Base-by-base conservation (phyloP, 2,797 vertebrate genomes). In the Chloroceryle amazona region DNA sequence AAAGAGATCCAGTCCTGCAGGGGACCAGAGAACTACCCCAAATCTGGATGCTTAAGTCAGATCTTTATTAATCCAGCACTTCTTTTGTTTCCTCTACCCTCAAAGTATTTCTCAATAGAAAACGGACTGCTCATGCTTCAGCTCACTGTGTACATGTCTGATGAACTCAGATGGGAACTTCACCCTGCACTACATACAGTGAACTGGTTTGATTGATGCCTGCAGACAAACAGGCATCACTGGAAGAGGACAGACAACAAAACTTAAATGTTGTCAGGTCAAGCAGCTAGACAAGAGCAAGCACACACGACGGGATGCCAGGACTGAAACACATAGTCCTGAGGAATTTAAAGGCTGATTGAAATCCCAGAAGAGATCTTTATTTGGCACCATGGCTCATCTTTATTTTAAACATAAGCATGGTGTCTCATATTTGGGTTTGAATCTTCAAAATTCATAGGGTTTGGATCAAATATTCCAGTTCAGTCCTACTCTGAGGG, bases 401-500 rank as follows among this genome's bases (percentile, higher is more conserved):
- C 89, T 85, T 84, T 67, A 39, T 70, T 92, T 93, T 65, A 93
- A 90, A 37, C 16, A 29, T 29, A 6, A 92, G 21, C 9, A 9
- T n/a, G 12, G 35, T 35, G 17, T 88, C 58, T 74, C 39, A 4
- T n/a, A 51, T 74, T 82, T 86, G 74, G 37, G 65, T 76, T 79
- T 89, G 37, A 73, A 83, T 47, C 86, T 86, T 80, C 84, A 26
- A 29, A 63, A 78, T 54, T 68, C 13, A 42, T 8, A 46, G 28
- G 10, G 65, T 37, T 80, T 85, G 42, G 31, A 86, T 89, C 52
- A 44, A 75, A 41, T 62, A 35, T 23, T 94, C 52, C 75, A 76
- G 15, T 68, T 92, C 90, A 84, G 37, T 47, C 54, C 63, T 52
- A 39, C 90, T 95, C 95, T 52, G 58, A 85, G 88, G 86, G 92